A percentile compares a stretch with the other conserved stretches of the same genome.
Evolutionary conservation across 37 sponge, comb jelly and placozoan genomes (phyloP).

Genomic region (Diacarnus erythraeanus): DNA sequence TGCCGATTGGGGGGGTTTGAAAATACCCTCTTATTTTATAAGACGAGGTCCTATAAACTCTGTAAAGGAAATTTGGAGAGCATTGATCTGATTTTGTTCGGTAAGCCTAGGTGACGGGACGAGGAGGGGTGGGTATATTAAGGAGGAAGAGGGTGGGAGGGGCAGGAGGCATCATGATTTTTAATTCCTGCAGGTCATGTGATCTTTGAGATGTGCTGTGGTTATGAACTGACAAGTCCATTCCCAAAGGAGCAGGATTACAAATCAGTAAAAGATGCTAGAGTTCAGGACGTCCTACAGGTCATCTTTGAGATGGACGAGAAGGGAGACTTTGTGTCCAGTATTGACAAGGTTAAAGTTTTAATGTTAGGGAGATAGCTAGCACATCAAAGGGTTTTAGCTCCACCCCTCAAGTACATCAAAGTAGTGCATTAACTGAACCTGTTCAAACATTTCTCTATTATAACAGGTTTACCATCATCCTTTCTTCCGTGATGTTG

Average conservation of each 20-base stretch:
- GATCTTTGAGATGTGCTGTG: conserved; percentile 64
- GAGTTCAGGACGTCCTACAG: conserved; percentile 10
- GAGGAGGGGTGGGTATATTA: background rate
- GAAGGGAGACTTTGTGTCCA: background rate
- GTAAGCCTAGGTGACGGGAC: conserved; percentile 20
- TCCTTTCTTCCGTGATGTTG: background rate
- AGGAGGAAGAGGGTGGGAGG: background rate
- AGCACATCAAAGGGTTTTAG: background rate
- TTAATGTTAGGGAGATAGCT: background rate
- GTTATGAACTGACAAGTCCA: conserved; percentile 40
- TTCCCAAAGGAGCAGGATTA: conserved; percentile 27
- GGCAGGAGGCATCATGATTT: background rate
- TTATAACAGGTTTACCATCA: background rate
- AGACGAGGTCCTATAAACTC: conserved; percentile 28
- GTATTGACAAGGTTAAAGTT: conserved; percentile 7
- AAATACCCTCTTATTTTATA: conserved; percentile 57
- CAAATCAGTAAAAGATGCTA: background rate
- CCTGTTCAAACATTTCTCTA: background rate
- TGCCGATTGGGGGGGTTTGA: conserved; percentile 60
- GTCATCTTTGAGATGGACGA: conserved; percentile 29
- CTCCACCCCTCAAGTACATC: background rate
- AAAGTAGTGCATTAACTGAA: background rate
- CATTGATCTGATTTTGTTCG: conserved; percentile 56
- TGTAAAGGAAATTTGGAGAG: conserved; percentile 1
- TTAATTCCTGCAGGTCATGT: conserved; percentile 43